A percentile compares a stretch with the other conserved stretches of the same genome.
phyloP scores from a whole-genome alignment of 2,797 vertebrate species.

The Coregonus ussuriensis region DNA sequence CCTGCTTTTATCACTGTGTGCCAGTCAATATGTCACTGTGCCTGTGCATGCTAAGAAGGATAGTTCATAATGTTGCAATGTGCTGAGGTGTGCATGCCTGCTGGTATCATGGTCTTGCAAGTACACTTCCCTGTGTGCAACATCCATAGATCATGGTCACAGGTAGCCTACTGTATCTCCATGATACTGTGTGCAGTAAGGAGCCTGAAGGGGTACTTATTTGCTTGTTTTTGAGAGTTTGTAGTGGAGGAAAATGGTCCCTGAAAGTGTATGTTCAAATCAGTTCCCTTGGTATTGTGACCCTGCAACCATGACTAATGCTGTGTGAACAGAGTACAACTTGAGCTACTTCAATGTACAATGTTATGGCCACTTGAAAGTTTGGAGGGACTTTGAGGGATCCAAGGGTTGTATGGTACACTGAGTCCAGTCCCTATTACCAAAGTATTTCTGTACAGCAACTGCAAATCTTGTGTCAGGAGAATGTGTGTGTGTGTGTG shows the following conservation, averaged over 20 bases:
- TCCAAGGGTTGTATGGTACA: constrained; percentile 41
- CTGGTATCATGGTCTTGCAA: constrained; percentile 43
- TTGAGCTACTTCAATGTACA: constrained; percentile 58
- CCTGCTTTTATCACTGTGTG: constrained; percentile 3
- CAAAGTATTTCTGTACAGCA: constrained; percentile 22
- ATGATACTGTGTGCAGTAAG: background rate
- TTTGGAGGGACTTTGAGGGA: constrained; percentile 55
- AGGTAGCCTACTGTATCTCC: background rate
- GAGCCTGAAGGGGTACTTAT: constrained; percentile 36
- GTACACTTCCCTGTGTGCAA: constrained; percentile 34
- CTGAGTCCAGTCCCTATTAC: constrained; percentile 49
- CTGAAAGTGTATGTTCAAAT: constrained; percentile 49
- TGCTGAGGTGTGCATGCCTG: constrained; percentile 53
- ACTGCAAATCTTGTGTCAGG: constrained; percentile 51
- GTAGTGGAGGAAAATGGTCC: constrained; percentile 64
- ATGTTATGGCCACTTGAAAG: constrained; percentile 42
- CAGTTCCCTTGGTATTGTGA: constrained; percentile 60
- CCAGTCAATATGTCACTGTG: constrained; percentile 7
- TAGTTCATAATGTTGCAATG: constrained; percentile 53
- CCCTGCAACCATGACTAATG: constrained; percentile 74
- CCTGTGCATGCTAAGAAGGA: constrained; percentile 62
- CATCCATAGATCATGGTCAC: constrained; percentile 14
- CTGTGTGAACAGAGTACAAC: constrained; percentile 67
- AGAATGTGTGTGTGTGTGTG: constrained; percentile 16
- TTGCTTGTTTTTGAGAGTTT: constrained; percentile 31